Evolutionary conservation across 2,888 invertebrate genomes (phyloP).

Genomic region (Drosophila prolongata): DNA sequence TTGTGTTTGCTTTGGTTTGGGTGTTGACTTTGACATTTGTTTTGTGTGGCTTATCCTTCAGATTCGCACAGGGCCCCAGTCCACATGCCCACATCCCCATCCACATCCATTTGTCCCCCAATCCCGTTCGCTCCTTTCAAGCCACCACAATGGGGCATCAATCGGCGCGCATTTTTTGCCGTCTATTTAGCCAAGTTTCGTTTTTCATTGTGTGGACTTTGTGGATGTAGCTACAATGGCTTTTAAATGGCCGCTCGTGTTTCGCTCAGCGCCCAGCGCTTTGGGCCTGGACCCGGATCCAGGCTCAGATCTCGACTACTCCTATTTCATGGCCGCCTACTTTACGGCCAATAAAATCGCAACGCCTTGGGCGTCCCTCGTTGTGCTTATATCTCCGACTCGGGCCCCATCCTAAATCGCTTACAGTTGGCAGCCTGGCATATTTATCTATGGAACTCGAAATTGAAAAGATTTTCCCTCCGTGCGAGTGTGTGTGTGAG

Average conservation of each 20-base stretch:
- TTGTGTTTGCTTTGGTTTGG: constrained; percentile 54
- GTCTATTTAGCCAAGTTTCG: constrained; percentile 74
- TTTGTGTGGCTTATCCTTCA: constrained; percentile 77
- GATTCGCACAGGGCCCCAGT: constrained; percentile 34
- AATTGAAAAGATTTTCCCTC: constrained; percentile 65
- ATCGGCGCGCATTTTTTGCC: constrained; percentile 70
- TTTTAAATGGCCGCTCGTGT: constrained; percentile 69
- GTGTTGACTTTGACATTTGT: constrained; percentile 80
- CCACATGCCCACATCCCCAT: constrained; percentile 1
- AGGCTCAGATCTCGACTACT: constrained; percentile 34
- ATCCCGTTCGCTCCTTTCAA: not conserved
- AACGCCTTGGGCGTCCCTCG: constrained; percentile 61
- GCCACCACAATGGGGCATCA: constrained; percentile 61
- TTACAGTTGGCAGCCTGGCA: constrained; percentile 64
- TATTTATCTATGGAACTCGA: constrained; percentile 72
- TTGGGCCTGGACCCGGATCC: constrained; percentile 1
- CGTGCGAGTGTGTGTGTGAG: constrained; percentile 28
- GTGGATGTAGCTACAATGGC: constrained; percentile 62
- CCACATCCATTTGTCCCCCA: not conserved
- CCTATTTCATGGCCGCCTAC: constrained; percentile 70
- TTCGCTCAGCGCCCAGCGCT: constrained; percentile 15
- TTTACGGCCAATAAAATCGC: constrained; percentile 77
- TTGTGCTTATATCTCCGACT: constrained; percentile 13
- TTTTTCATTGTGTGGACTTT: constrained; percentile 69
- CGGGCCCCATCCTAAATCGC: constrained; percentile 39